Evolutionary conservation across 2,888 invertebrate species (phyloP), one percentile per base, ranked within the genome.

Genomic region (Phyllotreta cruciferae): DNA sequence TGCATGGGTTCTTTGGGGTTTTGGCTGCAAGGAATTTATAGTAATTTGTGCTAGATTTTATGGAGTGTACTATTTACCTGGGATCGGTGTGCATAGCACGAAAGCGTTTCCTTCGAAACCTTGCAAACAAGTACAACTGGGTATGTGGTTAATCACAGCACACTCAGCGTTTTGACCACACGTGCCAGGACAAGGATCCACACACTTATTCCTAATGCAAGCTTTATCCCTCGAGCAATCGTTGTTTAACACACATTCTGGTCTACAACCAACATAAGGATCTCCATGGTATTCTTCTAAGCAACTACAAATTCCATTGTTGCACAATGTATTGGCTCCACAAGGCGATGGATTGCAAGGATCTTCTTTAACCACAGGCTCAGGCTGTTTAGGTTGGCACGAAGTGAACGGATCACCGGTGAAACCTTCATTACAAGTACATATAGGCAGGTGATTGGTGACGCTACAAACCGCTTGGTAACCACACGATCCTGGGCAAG

Each of bases 401-500:
- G 84, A 87, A 64, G 83, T 87, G 76, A 92, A 92, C 13, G 93
- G 91, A 83, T 93, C 90, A 14, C 93, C 93, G 2, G 85, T 86
- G 72, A 87, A 91, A 55, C 90, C 90, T 42, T 85, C 82, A 2
- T 86, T 82, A 76, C 93, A 93, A 42, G 86, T 87, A 76, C 93
- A 93, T 70, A 88, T 87, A 3, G 93, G 90, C 14, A 89, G 84
- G 75, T 93, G 93, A 74, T 88, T 89, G 70, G 90, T 87, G 7
- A 92, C 90, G 75, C 83, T 85, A 74, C 93, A 93, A 68, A 87
- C 82, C 0, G 92, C 90, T 68, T 87, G 87, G 56, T 87, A 79
- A 36, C 92, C 93, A 78, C 93, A 93, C 6, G 89, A 87, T 42
- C 90, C 91, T 1, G 89, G 89, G 74, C 93, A 93, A 1, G 93